Evolutionary conservation across 2,888 invertebrate genomes (phyloP), one percentile per base, ranked within the genome.

Genomic region (Pristionchus entomophagus): DNA sequence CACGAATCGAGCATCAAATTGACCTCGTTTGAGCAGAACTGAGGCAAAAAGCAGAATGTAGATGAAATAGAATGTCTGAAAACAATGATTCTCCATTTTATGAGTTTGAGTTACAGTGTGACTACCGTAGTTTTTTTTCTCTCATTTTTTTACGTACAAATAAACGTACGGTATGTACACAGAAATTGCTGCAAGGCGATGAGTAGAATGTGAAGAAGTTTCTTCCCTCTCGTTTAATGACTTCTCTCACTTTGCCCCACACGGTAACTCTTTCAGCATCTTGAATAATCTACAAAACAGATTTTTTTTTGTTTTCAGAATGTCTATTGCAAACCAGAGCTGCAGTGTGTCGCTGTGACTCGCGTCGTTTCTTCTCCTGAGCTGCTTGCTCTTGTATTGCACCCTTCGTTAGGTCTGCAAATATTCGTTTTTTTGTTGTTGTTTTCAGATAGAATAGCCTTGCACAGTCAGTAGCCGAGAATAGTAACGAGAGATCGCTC

Each of bases 1-100:
- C 0, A 45, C 22, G 32, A 77, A 77, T 26, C n/a, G 41, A 10
- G 45, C 10, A n/a, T 45, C 77, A n/a, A 41, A 17, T 45, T n/a
- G 17, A 14, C 77, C 77, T 10, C 77, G 77, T 12, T 41, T 77
- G 45, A 77, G 77, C 22, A 77, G 77, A 38, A 77, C 77, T 14
- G 77, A 22, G 17, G 77, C 77, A 77, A n/a, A 77, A 45, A 77
- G 77, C 26, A 77, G 26, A n/a, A 77, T 77, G 45, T 77, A 77
- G 45, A 77, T 6, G 41, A 77, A 77, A n/a, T 77, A 77, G 29
- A 77, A 77, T 0, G 77, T 45, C 77, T 77, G 14, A n/a, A 65
- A 19, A 26, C 26, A 45, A 45, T 22, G 59, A 14, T 59, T 10
- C 12, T 12, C 17, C n/a, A n/a, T n/a, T 10, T 6, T 45, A 6